Conservation (phyloP, 2,113 vertebrate genomes). For the Burhinus bistriatus region DNA sequence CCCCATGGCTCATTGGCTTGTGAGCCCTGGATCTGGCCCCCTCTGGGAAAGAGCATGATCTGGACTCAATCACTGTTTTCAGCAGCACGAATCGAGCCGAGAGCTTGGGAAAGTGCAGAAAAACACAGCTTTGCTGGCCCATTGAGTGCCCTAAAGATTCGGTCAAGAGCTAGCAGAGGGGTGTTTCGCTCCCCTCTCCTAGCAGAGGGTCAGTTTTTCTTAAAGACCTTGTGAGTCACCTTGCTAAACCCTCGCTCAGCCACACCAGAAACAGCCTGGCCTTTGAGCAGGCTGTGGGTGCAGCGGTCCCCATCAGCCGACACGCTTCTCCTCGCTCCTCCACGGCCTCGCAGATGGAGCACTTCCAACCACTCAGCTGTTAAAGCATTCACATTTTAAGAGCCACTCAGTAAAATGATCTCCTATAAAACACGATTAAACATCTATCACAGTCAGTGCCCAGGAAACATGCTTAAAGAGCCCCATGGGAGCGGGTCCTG, state of each 20-base stretch:
- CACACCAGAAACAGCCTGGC: not conserved
- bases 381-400: not conserved
- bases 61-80: not conserved
- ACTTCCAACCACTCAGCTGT: not conserved
- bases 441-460: not conserved
- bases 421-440: not conserved
- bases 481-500: not conserved
- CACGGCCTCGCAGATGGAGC: rapidly evolving
- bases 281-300: not conserved
- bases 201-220: not conserved
- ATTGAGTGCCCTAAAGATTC: not conserved
- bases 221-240: not conserved
- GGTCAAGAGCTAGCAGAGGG: not conserved
- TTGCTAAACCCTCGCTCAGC: not conserved
- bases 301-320: not conserved
- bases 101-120: not conserved
- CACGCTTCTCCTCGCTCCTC: not conserved
- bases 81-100: not conserved
- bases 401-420: not conserved
- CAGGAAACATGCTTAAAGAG: not conserved
- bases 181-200: not conserved
- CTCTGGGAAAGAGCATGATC: rapidly evolving
- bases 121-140: not conserved
- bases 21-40: not conserved
- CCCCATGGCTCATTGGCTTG: rapidly evolving